These are phyloP conservation scores for Pachymerium ferrugineum DNA, from an alignment of 2,888 invertebrate genomes.

Conservation along the genomic window DNA sequence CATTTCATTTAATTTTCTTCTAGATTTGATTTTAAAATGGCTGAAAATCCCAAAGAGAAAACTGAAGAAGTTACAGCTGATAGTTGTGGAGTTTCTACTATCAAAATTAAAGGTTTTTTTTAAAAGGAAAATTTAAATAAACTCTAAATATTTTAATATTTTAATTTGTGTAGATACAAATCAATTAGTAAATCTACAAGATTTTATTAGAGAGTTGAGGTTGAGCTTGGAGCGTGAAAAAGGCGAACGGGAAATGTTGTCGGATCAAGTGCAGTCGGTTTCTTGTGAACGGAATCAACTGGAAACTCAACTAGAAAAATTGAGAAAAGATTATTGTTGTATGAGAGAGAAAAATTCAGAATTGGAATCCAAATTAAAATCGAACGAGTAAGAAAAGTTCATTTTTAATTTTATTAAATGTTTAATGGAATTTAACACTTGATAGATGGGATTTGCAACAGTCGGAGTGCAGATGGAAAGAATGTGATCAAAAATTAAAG, in stretches of 20 bases:
- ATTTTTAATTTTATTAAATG: no score
- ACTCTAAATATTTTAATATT: no score
- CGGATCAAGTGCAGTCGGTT: neutral
- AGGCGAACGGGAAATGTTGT: neutral
- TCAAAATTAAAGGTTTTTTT: no score
- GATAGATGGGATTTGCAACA: neutral
- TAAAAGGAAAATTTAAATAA: no score
- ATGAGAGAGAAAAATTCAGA: neutral
- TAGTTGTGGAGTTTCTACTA: neutral
- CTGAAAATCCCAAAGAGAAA: neutral
- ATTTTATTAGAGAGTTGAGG: neutral
- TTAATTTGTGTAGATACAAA: no score
- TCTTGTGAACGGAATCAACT: neutral
- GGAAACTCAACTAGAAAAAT: neutral
- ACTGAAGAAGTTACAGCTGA: neutral
- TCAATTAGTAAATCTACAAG: neutral
- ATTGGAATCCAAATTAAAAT: neutral
- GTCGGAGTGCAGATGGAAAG: neutral
- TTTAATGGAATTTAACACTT: no score
- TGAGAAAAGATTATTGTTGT: neutral
- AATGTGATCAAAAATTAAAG: neutral
- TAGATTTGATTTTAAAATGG: neutral
- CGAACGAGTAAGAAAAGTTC: neutral
- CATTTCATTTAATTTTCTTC: no score
- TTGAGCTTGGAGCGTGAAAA: neutral